Percentiles rank a stretch among this genome's conserved stretches.
Conservation (phyloP, 2,113 vertebrate species). For the Junco hyemalis region DNA sequence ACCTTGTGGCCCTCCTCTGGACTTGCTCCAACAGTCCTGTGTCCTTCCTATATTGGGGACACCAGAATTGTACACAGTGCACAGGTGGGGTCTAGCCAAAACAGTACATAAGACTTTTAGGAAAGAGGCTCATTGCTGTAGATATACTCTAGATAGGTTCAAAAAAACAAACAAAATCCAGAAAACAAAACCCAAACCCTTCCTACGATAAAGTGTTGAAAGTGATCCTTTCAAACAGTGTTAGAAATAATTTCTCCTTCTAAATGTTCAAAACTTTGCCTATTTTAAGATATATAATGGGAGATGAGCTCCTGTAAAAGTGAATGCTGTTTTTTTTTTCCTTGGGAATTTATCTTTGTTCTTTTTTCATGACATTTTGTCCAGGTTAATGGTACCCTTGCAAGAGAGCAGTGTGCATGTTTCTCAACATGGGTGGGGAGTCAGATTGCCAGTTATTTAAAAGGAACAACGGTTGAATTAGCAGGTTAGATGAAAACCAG, state of each 20-base stretch:
- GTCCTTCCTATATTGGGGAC: no score
- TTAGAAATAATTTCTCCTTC: background rate
- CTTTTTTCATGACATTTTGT: background rate
- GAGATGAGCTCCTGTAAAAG: background rate
- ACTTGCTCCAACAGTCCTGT: background rate
- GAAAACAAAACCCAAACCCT: background rate
- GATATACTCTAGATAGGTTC: background rate
- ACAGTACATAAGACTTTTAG: background rate
- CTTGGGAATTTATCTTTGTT: background rate
- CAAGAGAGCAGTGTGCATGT: background rate
- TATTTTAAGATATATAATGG: background rate
- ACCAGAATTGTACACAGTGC: background rate
- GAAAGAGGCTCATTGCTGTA: background rate
- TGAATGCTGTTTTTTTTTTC: background rate
- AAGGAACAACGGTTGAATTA: background rate
- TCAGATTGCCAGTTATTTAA: conserved; percentile 24
- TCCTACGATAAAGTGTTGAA: background rate
- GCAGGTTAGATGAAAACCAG: conserved; percentile 45
- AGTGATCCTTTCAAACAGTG: background rate
- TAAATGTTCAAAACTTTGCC: background rate
- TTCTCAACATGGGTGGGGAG: conserved; percentile 35
- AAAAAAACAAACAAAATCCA: background rate
- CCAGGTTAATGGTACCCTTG: background rate
- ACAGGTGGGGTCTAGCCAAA: background rate
- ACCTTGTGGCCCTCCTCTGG: rapidly evolving